Conservation (phyloP, 1,140 invertebrate genomes). For the Orchesella cincta region DNA sequence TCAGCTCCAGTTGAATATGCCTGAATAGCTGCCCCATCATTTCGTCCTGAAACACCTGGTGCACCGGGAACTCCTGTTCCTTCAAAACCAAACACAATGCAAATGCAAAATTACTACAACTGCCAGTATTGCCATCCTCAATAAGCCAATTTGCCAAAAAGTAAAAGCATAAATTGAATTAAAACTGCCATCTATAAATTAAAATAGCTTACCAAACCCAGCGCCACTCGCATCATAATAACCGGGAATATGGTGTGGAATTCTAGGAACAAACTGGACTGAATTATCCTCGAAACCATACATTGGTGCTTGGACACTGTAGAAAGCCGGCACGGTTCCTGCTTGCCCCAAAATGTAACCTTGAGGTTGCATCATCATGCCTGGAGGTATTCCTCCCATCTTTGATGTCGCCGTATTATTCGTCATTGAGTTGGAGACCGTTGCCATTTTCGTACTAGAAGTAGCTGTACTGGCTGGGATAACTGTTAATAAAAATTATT, state of each 20-base stretch:
- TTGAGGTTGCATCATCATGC: conserved; percentile 49
- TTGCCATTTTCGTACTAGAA: conserved; percentile 41
- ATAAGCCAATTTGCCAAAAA: too few species aligned
- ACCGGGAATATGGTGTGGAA: conserved; percentile 43
- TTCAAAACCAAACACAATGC: too few species aligned
- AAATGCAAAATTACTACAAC: too few species aligned
- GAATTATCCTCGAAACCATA: conserved; percentile 46
- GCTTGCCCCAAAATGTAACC: conserved; percentile 47
- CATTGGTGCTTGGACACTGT: conserved; percentile 43
- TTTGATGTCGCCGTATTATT: conserved; percentile 32
- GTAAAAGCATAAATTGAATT: too few species aligned
- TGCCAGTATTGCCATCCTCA: too few species aligned
- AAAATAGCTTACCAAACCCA: conserved; percentile 45
- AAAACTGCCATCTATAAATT: too few species aligned
- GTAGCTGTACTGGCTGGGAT: conserved; percentile 40
- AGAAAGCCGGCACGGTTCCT: conserved; percentile 39
- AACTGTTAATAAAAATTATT: conserved; percentile 13
- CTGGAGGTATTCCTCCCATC: conserved; percentile 47
- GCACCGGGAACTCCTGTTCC: conserved; percentile 27
- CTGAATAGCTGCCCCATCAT: conserved; percentile 42
- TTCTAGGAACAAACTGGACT: conserved; percentile 45
- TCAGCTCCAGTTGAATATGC: conserved; percentile 46
- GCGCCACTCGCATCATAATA: conserved; percentile 47
- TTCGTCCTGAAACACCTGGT: conserved; percentile 41
- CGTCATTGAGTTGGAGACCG: conserved; percentile 10